Conservation (phyloP, 2,888 invertebrate genomes). For the Acrobasis consociella region DNA sequence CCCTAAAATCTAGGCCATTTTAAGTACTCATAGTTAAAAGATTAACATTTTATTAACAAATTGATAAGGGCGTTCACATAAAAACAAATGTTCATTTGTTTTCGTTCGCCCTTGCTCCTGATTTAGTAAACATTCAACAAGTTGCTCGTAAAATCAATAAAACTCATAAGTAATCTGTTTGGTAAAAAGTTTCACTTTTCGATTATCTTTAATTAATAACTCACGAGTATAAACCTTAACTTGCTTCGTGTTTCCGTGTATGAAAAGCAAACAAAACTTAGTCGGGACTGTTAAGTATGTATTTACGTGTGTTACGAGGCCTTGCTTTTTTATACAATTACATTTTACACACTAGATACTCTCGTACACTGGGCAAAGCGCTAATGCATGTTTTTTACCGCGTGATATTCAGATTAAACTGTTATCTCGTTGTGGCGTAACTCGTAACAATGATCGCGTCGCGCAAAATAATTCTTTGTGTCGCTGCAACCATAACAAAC, state of each 20-base stretch:
- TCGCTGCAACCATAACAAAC: slow-evolving; percentile 21
- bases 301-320: slow-evolving; percentile 48
- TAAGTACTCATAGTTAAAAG: slow-evolving; percentile 2
- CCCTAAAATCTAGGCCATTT: slow-evolving; percentile 17
- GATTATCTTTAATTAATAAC: not conserved
- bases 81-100: slow-evolving; percentile 16
- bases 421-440: slow-evolving; percentile 71
- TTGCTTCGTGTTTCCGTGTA: slow-evolving; percentile 2
- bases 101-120: slow-evolving; percentile 24
- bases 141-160: slow-evolving; percentile 46
- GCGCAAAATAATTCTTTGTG: slow-evolving; percentile 39
- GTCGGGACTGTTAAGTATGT: slow-evolving; percentile 19
- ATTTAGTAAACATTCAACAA: slow-evolving; percentile 70
- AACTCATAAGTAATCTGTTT: slow-evolving; percentile 19
- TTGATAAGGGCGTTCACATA: not conserved
- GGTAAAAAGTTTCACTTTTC: slow-evolving; percentile 23
- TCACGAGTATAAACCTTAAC: not conserved
- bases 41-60: slow-evolving; percentile 14
- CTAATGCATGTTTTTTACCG: slow-evolving; percentile 73
- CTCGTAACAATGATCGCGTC: slow-evolving; percentile 61
- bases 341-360: slow-evolving; percentile 50
- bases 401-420: slow-evolving; percentile 74
- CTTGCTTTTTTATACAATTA: slow-evolving; percentile 55
- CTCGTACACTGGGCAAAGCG: slow-evolving; percentile 51
- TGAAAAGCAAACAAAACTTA: slow-evolving; percentile 29